Evolutionary conservation across 2,797 vertebrate genomes (phyloP), one percentile per base, ranked within the genome.

Genomic region (Phalloptychus januarius): DNA sequence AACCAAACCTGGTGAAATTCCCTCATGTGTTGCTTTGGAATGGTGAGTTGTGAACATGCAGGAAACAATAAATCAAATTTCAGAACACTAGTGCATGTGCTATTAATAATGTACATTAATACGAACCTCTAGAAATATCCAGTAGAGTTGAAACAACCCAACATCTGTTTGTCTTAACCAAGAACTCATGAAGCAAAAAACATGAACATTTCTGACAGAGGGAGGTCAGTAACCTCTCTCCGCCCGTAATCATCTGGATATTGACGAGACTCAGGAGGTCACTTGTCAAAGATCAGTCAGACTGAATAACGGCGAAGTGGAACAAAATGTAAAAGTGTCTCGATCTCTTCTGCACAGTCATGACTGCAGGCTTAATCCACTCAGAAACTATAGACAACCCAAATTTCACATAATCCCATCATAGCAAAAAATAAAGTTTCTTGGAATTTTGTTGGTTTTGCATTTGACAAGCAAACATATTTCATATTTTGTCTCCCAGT

Each of bases 91-190:
- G 16, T 31, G 3, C 16, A 12, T 33, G 20, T 38, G 36, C 63
- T 67, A 38, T 61, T 33, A 33, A 63, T 63, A 25, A 5, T 67
- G 12, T 4, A 25, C 18, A 67, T 67, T 2, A 67, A 40, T 52
- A 2, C 7, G 0, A 40, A 69, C 65, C 38, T 69, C 13, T 69
- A 25, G 10, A 13, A 42, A 69, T n/a, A 4, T 69, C 65, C 23
- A 25, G 4, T 42, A 20, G 38, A 42, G 65, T 11, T 69, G 65
- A 69, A 69, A 0, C 23, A 4, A 42, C 1, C 15, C 5, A 36
- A 33, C 28, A 63, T 75, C 42, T 46, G 42, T 63, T 75, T 63
- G 20, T 75, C 44, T 63, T 75, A 20, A 40, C 42, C 16, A 31
- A 63, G 42, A 33, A 23, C 13, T 63, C 13, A 13, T 63, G 7